Percentiles rank a stretch among this genome's conserved stretches.
Conservation (phyloP, 2,888 invertebrate species). For the Steinernema scapterisci region DNA sequence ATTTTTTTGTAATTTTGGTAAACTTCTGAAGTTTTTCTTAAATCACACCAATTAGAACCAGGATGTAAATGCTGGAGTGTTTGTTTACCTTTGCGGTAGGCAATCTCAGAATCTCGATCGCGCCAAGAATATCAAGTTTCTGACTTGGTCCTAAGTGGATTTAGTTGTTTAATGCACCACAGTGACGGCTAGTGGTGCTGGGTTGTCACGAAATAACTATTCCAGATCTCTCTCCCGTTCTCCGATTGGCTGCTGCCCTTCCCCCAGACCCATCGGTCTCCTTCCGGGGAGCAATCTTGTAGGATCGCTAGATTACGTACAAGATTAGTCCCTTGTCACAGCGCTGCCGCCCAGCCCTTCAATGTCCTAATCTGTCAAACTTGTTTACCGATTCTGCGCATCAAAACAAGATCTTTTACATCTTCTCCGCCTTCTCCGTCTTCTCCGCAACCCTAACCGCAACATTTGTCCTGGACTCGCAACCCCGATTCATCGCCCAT, state of each 20-base stretch:
- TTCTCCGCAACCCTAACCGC: background rate
- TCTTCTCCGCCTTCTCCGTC: background rate
- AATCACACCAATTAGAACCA: background rate
- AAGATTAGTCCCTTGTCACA: background rate
- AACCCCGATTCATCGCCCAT: slow-evolving; percentile 6
- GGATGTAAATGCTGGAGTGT: slow-evolving; percentile 7
- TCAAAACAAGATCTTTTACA: slow-evolving; percentile 31
- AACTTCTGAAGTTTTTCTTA: too few species aligned
- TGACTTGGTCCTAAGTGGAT: slow-evolving; percentile 22
- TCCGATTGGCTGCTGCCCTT: background rate
- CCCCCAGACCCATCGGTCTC: too few species aligned
- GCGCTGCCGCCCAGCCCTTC: background rate
- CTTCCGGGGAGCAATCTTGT: too few species aligned
- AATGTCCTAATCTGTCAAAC: slow-evolving; percentile 2
- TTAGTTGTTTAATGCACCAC: background rate
- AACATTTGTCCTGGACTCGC: slow-evolving; percentile 4
- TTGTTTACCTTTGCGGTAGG: slow-evolving; percentile 22
- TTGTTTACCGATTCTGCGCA: slow-evolving; percentile 1
- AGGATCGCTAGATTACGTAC: background rate
- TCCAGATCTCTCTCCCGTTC: background rate
- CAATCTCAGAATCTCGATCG: slow-evolving; percentile 16
- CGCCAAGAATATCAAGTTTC: slow-evolving; percentile 26
- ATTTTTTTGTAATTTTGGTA: too few species aligned
- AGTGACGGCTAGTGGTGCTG: background rate
- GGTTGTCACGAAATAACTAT: background rate